Percentiles rank a stretch among this genome's conserved stretches.
Evolutionary conservation across 2,888 invertebrate genomes (phyloP).

Genomic region (Caenorhabditis angaria): DNA sequence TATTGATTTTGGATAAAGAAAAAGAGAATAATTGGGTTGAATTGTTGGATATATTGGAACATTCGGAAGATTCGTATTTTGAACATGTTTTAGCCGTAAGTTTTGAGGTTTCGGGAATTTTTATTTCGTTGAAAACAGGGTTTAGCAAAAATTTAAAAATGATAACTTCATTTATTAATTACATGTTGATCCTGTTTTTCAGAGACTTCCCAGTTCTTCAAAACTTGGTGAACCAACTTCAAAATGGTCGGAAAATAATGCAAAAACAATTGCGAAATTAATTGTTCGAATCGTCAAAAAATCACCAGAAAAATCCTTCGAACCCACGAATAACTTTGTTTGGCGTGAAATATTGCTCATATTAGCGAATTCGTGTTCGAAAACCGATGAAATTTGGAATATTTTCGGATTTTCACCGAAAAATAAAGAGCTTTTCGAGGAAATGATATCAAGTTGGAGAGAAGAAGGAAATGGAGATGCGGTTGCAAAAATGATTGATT

Average conservation of each 20-base stretch:
- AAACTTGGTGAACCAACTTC: background rate
- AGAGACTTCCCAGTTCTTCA: background rate
- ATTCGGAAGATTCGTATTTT: slow-evolving; percentile 10
- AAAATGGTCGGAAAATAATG: background rate
- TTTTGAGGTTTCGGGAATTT: background rate
- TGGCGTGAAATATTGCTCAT: slow-evolving; percentile 23
- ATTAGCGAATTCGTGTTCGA: background rate
- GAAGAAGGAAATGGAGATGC: slow-evolving; percentile 25
- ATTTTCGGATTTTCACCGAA: background rate
- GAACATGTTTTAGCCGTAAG: background rate
- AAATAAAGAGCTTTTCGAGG: slow-evolving; percentile 7
- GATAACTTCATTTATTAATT: no score
- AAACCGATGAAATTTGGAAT: slow-evolving; percentile 15
- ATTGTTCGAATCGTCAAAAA: slow-evolving; percentile 5
- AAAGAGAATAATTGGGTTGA: no score
- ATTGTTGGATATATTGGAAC: slow-evolving; percentile 14
- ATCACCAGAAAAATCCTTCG: background rate
- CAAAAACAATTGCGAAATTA: background rate
- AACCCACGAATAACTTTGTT: slow-evolving; percentile 10
- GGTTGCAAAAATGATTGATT: slow-evolving; percentile 17
- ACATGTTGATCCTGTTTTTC: no score
- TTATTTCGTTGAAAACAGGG: no score
- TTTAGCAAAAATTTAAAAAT: no score
- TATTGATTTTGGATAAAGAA: slow-evolving; percentile 2
- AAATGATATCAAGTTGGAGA: slow-evolving; percentile 34